Evolutionary conservation across 2,888 invertebrate species (phyloP).

Genomic region (Nectonema munidae): DNA sequence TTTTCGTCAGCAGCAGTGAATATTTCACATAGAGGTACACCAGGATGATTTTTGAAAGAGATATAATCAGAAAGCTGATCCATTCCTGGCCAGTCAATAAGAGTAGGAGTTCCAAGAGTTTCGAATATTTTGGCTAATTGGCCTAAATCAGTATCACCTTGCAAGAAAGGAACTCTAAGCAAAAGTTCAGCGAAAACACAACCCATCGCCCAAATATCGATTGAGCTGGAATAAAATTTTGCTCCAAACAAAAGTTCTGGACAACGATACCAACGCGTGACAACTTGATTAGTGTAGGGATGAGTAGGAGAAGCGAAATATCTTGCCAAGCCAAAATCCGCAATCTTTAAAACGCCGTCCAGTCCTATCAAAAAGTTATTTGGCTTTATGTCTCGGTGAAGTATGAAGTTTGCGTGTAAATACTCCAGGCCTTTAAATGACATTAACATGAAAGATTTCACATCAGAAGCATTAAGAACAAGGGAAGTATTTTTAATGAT

Average conservation of each 20-base stretch:
- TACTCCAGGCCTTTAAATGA: slow-evolving; percentile 73
- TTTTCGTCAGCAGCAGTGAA: slow-evolving; percentile 82
- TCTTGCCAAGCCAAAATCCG: slow-evolving; percentile 92
- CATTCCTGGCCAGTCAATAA: slow-evolving; percentile 17
- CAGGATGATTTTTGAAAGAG: slow-evolving; percentile 50
- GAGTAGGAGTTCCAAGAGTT: slow-evolving; percentile 62
- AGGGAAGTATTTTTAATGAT: slow-evolving; percentile 10
- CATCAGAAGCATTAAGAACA: slow-evolving; percentile 45
- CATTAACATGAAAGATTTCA: slow-evolving; percentile 77
- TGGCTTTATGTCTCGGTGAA: slow-evolving; percentile 89
- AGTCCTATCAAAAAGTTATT: slow-evolving; percentile 80
- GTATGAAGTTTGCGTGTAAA: slow-evolving; percentile 67
- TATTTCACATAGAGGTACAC: slow-evolving; percentile 52
- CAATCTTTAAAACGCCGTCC: slow-evolving; percentile 67
- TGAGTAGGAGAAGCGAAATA: slow-evolving; percentile 81
- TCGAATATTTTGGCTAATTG: slow-evolving; percentile 76
- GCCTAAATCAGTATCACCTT: slow-evolving; percentile 82
- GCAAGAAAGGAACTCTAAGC: slow-evolving; percentile 43
- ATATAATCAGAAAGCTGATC: slow-evolving; percentile 46
- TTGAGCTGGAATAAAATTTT: slow-evolving; percentile 65
- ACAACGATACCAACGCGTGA: slow-evolving; percentile 43
- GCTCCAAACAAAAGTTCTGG: slow-evolving; percentile 85
- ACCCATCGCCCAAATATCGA: slow-evolving; percentile 96
- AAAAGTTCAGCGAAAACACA: slow-evolving; percentile 73
- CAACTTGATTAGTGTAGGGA: slow-evolving; percentile 72